Evolutionary conservation across 2,113 vertebrate genomes (phyloP).

Genomic region (Petrocephalus microphthalmus): DNA sequence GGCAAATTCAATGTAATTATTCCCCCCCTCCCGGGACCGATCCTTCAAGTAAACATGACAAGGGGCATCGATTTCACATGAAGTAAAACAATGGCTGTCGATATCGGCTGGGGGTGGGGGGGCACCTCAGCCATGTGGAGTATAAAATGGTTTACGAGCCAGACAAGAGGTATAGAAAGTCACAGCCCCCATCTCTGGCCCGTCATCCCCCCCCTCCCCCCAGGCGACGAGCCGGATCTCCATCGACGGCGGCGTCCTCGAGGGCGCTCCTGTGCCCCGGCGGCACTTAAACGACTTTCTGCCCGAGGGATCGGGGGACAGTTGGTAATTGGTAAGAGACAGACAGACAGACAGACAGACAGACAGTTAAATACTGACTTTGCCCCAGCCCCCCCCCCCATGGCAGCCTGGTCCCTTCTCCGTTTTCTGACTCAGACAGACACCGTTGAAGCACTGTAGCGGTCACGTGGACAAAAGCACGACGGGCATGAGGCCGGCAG

Average conservation of each 20-base stretch:
- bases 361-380: neutral
- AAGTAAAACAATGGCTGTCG: conserved; percentile 17
- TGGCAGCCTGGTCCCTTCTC: neutral
- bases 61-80: conserved; percentile 23
- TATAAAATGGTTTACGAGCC: conserved; percentile 2
- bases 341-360: neutral
- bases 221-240: neutral
- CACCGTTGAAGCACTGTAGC: neutral
- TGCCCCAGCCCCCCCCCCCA: neutral
- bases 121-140: neutral
- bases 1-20: conserved; percentile 13
- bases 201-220: neutral
- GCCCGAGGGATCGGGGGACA: neutral
- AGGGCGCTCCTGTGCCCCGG: neutral
- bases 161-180: neutral
- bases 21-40: neutral
- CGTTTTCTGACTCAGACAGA: neutral
- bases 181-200: neutral
- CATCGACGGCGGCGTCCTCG: neutral
- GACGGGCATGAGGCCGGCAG: neutral
- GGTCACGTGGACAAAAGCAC: neutral
- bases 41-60: conserved; percentile 17
- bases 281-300: neutral
- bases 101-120: neutral
- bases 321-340: too few species aligned